Evolutionary conservation across 2,797 vertebrate genomes (phyloP).

Genomic region (Otolemur crassicaudatus): DNA sequence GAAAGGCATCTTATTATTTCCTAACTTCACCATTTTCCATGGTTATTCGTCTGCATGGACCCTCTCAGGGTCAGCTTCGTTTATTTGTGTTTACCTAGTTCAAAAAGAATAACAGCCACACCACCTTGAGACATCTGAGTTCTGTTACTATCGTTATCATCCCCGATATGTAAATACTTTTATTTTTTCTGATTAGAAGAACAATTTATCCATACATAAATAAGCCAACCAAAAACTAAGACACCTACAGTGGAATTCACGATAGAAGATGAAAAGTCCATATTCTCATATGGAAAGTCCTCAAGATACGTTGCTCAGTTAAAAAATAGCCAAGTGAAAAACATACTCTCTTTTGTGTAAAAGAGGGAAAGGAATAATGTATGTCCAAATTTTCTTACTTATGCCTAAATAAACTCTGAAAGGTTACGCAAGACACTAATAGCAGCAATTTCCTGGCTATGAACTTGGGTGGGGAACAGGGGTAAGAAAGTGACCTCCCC

Average conservation of each 20-base stretch:
- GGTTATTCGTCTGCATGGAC: background rate
- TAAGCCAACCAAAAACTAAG: background rate
- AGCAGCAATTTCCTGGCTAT: background rate
- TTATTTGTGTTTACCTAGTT: background rate
- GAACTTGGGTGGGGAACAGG: background rate
- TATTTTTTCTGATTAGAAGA: background rate
- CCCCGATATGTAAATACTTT: background rate
- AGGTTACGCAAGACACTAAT: background rate
- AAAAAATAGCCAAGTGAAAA: constrained; percentile 13
- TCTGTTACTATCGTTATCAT: background rate
- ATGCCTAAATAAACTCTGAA: constrained; percentile 14
- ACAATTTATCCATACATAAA: constrained; percentile 30
- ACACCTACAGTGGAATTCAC: background rate
- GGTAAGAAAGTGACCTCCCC: background rate
- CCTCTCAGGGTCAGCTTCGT: background rate
- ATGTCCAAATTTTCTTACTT: constrained; percentile 1
- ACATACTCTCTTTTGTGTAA: background rate
- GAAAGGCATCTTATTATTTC: background rate
- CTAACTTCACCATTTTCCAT: background rate
- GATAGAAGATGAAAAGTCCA: background rate
- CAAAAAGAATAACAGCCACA: background rate
- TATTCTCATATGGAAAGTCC: background rate
- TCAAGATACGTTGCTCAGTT: background rate
- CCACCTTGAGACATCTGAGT: background rate
- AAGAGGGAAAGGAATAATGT: background rate